Percentiles rank a stretch among this genome's conserved stretches.
Evolutionary conservation across 2,113 vertebrate genomes (phyloP).

Genomic region (Myanophis thanlyinensis): DNA sequence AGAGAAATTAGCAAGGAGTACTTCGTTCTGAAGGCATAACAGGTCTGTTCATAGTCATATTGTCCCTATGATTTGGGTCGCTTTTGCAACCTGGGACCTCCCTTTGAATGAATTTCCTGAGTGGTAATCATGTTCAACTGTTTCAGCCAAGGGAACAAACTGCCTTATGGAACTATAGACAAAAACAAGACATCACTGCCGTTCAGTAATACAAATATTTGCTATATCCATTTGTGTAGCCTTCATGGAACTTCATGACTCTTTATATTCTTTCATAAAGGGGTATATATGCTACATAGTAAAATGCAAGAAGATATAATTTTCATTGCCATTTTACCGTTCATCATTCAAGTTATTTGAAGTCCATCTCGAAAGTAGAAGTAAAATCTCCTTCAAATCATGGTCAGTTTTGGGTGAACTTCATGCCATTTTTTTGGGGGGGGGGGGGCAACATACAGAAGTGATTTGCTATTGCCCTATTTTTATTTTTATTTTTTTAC

Average conservation of each 20-base stretch:
- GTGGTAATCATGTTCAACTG: background rate
- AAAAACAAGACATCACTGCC: background rate
- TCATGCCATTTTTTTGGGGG: background rate
- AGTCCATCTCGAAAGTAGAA: background rate
- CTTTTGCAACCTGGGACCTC: constrained; percentile 61
- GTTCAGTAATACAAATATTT: background rate
- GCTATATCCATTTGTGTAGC: background rate
- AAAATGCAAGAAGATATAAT: background rate
- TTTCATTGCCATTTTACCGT: constrained; percentile 1
- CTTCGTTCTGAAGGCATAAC: constrained; percentile 88
- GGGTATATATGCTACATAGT: constrained; percentile 25
- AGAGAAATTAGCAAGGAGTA: constrained; percentile 90
- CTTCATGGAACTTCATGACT: background rate
- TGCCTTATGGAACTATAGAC: background rate
- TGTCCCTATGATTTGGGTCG: constrained; percentile 86
- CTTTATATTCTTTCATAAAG: background rate
- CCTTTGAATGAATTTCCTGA: constrained; percentile 53
- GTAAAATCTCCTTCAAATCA: background rate
- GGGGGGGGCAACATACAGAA: background rate
- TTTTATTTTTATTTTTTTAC: background rate
- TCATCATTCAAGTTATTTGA: constrained; percentile 12
- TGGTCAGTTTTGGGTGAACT: background rate
- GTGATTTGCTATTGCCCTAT: background rate
- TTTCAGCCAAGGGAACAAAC: background rate
- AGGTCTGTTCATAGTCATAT: constrained; percentile 83